Evolutionary conservation across 1,140 invertebrate species (phyloP), one percentile per base, ranked within the genome.

Genomic region (Wasmannia auropunctata): DNA sequence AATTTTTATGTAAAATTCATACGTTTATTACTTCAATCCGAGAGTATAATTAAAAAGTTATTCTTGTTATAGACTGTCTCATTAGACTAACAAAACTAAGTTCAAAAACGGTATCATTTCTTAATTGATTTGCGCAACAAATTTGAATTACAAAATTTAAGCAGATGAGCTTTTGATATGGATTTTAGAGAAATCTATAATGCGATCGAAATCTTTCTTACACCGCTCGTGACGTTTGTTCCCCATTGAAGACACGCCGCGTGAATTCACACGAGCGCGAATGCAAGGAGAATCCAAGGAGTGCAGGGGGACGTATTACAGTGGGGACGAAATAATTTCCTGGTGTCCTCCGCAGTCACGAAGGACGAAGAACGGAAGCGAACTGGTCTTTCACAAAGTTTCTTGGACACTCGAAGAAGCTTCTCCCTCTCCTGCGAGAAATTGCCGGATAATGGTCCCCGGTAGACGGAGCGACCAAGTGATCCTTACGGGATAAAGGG

Each of bases 301-400:
- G 11, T 34, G 56, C 28, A 75, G 60, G 69, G 28, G 54, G 84
- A 34, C 54, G 62, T 88, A 88, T 83, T 88, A 88, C 74, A 88
- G 76, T 65, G 76, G 89, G 93, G 88, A 69, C 92, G 91, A 93
- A 92, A 94, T 93, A 94, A 94, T 94, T 94, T 94, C 93, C 93
- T 93, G 93, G 92, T 91, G 92, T 94, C 92, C 86, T 86, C 75
- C 76, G 75, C 92, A 93, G 92, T 63, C 70, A 84, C 80, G 89
- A 90, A 87, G 81, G 77, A 90, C 86, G 86, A 86, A 85, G 88
- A 86, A 90, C 92, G 92, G 92, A 93, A 93, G 85, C 88, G 85
- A 92, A 92, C 90, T 90, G 90, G 90, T 88, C 88, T 90, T 90
- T 92, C 87, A 94, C 92, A 93, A 94, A 94, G 93, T 94, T 94